These are phyloP conservation scores for Protodeltote pygarga DNA, from an alignment of 2,888 invertebrate species.

Conservation along the genomic window DNA sequence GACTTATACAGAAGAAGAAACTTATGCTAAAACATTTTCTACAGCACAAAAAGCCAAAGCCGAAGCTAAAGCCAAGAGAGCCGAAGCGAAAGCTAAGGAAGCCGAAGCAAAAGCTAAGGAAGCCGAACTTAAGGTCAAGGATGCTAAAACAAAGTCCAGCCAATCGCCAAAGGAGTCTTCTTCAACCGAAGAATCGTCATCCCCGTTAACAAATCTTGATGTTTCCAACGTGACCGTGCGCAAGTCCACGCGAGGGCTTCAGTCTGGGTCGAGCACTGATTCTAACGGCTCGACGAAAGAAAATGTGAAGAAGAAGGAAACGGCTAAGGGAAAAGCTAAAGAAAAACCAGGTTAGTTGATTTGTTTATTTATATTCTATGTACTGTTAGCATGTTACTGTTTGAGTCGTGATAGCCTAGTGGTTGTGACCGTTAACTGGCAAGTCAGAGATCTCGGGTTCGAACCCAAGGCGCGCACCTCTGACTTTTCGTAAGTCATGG, in stretches of 20 bases:
- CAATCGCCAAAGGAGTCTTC: slow-evolving; percentile 28
- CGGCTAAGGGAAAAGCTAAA: slow-evolving; percentile 41
- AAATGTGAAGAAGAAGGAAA: slow-evolving; percentile 47
- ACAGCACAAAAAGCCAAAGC: slow-evolving; percentile 56
- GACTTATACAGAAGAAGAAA: too few species aligned
- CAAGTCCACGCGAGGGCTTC: slow-evolving; percentile 55
- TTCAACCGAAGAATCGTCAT: slow-evolving; percentile 21
- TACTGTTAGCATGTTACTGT: neutral
- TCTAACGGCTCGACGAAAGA: slow-evolving; percentile 48
- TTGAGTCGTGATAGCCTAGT: too few species aligned
- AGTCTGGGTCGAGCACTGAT: slow-evolving; percentile 64
- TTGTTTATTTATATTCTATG: neutral
- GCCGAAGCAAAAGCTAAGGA: slow-evolving; percentile 50
- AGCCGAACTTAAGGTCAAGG: slow-evolving; percentile 23
- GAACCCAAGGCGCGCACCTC: too few species aligned
- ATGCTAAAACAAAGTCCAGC: slow-evolving; percentile 10
- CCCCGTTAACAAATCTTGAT: slow-evolving; percentile 62
- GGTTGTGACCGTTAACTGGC: too few species aligned
- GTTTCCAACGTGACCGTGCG: slow-evolving; percentile 70
- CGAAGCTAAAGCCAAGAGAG: slow-evolving; percentile 32
- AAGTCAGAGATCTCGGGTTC: too few species aligned
- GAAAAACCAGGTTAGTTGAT: slow-evolving; percentile 41
- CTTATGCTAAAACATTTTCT: neutral
- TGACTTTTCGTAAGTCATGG: neutral
- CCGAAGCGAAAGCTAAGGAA: slow-evolving; percentile 2